These are phyloP conservation scores for Octodon degus DNA, from an alignment of 2,113 vertebrate species.

Conservation along the genomic window DNA sequence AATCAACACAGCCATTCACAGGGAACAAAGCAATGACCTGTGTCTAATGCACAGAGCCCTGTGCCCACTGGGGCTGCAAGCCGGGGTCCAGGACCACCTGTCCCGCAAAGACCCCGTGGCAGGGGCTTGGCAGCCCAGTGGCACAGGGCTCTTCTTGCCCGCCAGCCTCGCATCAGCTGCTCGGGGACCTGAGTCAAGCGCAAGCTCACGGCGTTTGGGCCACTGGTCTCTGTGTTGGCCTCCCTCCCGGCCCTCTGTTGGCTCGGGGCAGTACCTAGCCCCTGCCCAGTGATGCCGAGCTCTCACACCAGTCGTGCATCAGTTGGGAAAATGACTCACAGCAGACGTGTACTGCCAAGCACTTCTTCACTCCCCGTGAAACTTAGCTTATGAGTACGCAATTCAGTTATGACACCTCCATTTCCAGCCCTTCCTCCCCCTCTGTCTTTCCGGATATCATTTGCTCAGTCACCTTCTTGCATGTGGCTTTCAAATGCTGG, in stretches of 20 bases:
- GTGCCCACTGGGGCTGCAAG: background rate
- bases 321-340: background rate
- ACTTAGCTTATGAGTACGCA: background rate
- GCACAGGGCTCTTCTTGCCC: background rate
- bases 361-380: background rate
- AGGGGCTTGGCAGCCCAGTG: background rate
- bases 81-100: fast-evolving
- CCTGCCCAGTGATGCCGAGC: background rate
- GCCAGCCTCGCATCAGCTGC: background rate
- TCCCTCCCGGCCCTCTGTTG: background rate
- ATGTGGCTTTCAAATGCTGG: background rate
- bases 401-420: background rate
- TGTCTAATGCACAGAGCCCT: background rate
- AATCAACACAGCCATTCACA: background rate
- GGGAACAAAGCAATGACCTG: background rate
- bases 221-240: background rate
- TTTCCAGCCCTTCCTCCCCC: background rate
- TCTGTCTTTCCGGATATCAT: background rate
- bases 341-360: background rate
- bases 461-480: background rate
- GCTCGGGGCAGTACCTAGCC: background rate
- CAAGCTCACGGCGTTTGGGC: background rate
- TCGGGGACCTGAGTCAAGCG: background rate
- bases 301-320: background rate
- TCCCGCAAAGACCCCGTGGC: fast-evolving